These are phyloP conservation scores for Cololabis saira DNA, from an alignment of 2,113 vertebrate genomes.

Conservation along the genomic window DNA sequence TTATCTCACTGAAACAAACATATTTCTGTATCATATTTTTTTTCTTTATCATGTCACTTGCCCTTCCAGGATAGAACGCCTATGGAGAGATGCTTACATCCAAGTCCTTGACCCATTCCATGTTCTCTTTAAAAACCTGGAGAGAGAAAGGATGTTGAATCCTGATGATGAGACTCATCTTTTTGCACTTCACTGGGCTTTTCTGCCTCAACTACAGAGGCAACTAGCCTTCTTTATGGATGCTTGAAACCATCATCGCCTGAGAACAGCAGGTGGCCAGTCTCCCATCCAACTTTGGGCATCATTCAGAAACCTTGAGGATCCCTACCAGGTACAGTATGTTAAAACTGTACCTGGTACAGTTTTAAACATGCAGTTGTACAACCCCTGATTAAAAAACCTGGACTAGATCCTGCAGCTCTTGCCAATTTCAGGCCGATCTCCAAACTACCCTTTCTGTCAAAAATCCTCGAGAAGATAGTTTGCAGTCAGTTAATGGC, in stretches of 20 bases:
- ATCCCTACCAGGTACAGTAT: slow-evolving; percentile 3
- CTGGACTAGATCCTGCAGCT: no score
- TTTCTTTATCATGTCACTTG: not conserved
- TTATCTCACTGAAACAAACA: no score
- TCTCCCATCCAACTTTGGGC: slow-evolving; percentile 3
- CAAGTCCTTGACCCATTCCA: slow-evolving; percentile 1
- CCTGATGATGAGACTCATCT: slow-evolving; percentile 4
- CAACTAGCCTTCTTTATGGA: slow-evolving; percentile 1
- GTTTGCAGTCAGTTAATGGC: no score
- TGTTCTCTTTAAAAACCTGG: no score
- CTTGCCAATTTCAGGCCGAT: no score
- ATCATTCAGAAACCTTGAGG: slow-evolving; percentile 1
- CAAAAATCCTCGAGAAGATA: no score
- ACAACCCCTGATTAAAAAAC: no score
- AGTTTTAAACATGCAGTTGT: no score
- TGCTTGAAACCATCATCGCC: slow-evolving; percentile 3
- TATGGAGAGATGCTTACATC: slow-evolving; percentile 2
- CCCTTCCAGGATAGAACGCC: not conserved
- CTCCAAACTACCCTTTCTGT: no score
- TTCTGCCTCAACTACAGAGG: slow-evolving; percentile 1
- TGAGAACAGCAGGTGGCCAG: slow-evolving; percentile 3
- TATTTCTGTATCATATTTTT: not conserved
- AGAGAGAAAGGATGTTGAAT: not conserved
- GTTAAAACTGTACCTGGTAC: no score
- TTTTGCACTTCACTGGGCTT: slow-evolving; percentile 9